These are phyloP conservation scores for Lagorchestes hirsutus DNA, from an alignment of 2,797 vertebrate genomes.

Conservation along the genomic window DNA sequence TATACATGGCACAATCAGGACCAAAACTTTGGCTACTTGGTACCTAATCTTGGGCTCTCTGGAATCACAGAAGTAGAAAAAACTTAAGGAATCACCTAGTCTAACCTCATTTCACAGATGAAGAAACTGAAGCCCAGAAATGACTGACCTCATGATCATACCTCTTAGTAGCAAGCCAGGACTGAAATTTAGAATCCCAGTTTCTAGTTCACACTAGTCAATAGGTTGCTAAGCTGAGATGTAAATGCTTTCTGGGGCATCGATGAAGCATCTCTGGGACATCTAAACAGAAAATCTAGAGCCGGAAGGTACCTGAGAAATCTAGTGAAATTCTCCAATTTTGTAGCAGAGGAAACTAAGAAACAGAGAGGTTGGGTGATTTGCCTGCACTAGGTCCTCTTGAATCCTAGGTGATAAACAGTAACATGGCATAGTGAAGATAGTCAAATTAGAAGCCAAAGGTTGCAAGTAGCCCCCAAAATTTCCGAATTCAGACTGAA, in stretches of 20 bases:
- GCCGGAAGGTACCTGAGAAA: background rate
- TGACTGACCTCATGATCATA: background rate
- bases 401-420: background rate
- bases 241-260: background rate
- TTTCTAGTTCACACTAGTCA: background rate
- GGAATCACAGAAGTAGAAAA: background rate
- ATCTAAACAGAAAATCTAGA: background rate
- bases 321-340: background rate
- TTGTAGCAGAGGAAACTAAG: background rate
- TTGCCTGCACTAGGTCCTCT: background rate
- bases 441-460: background rate
- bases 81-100: background rate
- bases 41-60: background rate
- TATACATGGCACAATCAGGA: background rate
- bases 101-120: background rate
- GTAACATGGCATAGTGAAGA: background rate
- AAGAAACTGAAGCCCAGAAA: background rate
- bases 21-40: background rate
- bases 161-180: background rate
- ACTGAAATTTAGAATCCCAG: background rate
- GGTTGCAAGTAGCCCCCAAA: background rate
- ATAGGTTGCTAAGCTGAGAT: background rate
- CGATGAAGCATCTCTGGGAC: background rate
- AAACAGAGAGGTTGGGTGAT: background rate
- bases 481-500: background rate